A percentile compares a stretch with the other conserved stretches of the same genome.
phyloP scores from a whole-genome alignment of 2,888 invertebrate genomes.

The Ormyrus labotus region DNA sequence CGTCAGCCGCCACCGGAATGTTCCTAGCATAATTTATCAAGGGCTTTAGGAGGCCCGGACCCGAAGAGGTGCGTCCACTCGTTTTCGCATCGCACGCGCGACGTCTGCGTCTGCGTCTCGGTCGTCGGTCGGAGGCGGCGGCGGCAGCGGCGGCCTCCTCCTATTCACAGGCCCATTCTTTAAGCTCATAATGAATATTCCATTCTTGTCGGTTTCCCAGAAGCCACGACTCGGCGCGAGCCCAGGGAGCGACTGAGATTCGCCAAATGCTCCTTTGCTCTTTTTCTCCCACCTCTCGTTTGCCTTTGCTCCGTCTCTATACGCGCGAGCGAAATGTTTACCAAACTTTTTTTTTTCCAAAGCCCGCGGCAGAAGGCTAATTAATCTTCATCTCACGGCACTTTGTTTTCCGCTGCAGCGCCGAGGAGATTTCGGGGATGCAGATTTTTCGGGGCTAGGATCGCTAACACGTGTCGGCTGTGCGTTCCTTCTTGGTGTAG shows the following conservation, averaged over 20 bases:
- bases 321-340: slow-evolving; percentile 4
- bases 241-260: slow-evolving; percentile 28
- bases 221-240: slow-evolving; percentile 6
- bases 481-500: not conserved
- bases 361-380: slow-evolving; percentile 21
- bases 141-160: slow-evolving; percentile 16
- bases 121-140: slow-evolving; percentile 5
- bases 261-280: not conserved
- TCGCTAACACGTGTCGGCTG: slow-evolving; percentile 1
- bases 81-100: slow-evolving; percentile 52
- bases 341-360: slow-evolving; percentile 19
- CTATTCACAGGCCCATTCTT: slow-evolving; percentile 49
- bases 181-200: slow-evolving; percentile 59
- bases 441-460: not conserved
- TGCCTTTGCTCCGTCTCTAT: not conserved
- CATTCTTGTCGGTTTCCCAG: slow-evolving; percentile 54
- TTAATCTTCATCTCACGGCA: slow-evolving; percentile 51
- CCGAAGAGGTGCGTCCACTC: slow-evolving; percentile 52
- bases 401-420: slow-evolving; percentile 32
- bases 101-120: slow-evolving; percentile 7
- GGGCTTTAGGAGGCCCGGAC: slow-evolving; percentile 49
- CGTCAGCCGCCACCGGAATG: slow-evolving; percentile 59
- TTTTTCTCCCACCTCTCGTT: not conserved
- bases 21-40: slow-evolving; percentile 63
- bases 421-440: slow-evolving; percentile 6